A percentile compares a stretch with the other conserved stretches of the same genome.
Evolutionary conservation across 2,797 vertebrate genomes (phyloP).

Genomic region (Typhlichthys subterraneus): DNA sequence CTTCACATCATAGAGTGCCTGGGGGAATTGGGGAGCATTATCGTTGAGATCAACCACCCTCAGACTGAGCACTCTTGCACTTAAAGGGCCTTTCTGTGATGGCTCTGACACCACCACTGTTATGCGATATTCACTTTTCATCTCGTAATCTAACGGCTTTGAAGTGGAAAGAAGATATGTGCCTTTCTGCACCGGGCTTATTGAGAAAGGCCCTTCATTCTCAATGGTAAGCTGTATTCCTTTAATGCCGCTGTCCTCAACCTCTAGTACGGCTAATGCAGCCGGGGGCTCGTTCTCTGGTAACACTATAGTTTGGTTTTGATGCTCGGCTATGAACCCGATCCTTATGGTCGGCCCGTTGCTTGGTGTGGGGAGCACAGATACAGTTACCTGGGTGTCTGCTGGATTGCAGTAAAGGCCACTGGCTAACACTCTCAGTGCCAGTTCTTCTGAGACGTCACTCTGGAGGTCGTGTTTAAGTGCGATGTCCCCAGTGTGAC

Average conservation of each 20-base stretch:
- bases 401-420: slow-evolving; percentile 72
- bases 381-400: slow-evolving; percentile 74
- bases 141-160: slow-evolving; percentile 78
- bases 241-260: slow-evolving; percentile 68
- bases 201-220: slow-evolving; percentile 70
- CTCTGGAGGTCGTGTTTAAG: slow-evolving; percentile 64
- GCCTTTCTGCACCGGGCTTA: slow-evolving; percentile 69
- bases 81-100: slow-evolving; percentile 41
- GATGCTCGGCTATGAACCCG: slow-evolving; percentile 76
- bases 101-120: slow-evolving; percentile 57
- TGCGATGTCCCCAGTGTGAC: slow-evolving; percentile 69
- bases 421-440: slow-evolving; percentile 74
- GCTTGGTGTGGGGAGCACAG: slow-evolving; percentile 65
- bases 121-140: slow-evolving; percentile 70
- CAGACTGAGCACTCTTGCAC: slow-evolving; percentile 60
- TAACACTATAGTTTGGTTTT: slow-evolving; percentile 75
- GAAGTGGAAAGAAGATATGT: slow-evolving; percentile 82
- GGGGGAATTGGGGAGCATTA: slow-evolving; percentile 74
- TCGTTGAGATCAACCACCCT: slow-evolving; percentile 79
- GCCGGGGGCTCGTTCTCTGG: slow-evolving; percentile 79
- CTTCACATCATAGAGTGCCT: slow-evolving; percentile 62
- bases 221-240: slow-evolving; percentile 70
- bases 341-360: slow-evolving; percentile 73
- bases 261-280: slow-evolving; percentile 76
- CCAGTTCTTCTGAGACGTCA: slow-evolving; percentile 66